Base-by-base conservation (phyloP, 1,140 invertebrate genomes). In the Drosophila bocki region DNA sequence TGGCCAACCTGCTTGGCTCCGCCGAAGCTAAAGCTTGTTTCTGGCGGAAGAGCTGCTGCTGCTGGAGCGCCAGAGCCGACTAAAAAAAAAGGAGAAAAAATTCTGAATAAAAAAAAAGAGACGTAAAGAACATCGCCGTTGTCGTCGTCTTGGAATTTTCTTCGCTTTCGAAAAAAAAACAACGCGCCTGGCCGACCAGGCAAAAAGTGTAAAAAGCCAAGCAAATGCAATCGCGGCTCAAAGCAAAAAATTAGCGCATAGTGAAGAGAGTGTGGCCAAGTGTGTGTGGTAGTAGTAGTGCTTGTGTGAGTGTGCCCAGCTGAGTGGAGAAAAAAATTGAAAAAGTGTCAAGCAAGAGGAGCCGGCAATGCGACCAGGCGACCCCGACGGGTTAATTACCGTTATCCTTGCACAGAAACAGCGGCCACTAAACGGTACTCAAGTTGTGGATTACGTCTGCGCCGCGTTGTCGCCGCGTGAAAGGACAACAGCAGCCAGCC, bases 371-470 rank as follows among this genome's bases (percentile, higher is more conserved):
- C 83, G 75, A 78, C 78, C 83, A 50, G 83, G 83, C 83, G 75
- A 82, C 75, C 83, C 83, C 83, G 69, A 74, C 70, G 70, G 70
- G 75, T 88, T 87, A 87, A 87, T 87, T 87, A 87, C 83, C 83
- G 83, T 87, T 87, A 87, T 87, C 83, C 83, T 87, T 88, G 83
- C 68, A 70, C 76, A 56, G 42, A 60, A 54, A 39, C 51, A 51
- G n/a, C 47, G 47, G 29, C 70, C 68, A 76, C 65, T 68, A 70
- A 84, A 77, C 77, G 64, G 72, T 80, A 61, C 69, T 56, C 74
- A 74, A 67, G 67, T 72, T 86, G 62, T 69, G 79, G 83, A 82
- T 82, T 87, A 86, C 69, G 69, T 54, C 67, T 61, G 29, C 65
- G 42, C 53, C 39, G 39, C 50, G 64, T 59, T 53, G 60, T 45